Conservation (phyloP, 2,888 invertebrate species). For the Dioctria linearis region DNA sequence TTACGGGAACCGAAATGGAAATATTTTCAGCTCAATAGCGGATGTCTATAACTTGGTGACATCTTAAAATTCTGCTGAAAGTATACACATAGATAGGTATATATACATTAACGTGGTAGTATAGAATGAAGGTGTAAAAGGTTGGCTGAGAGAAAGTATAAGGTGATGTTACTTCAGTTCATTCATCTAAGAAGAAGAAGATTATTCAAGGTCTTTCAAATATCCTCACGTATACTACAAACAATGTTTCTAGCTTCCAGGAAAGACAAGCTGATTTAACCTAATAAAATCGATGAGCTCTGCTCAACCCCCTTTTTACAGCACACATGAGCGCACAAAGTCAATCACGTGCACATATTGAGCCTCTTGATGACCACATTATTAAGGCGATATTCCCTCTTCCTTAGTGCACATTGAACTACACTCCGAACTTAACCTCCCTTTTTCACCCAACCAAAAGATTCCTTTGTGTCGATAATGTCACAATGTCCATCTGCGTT, state of each 20-base stretch:
- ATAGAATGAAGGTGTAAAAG: background rate
- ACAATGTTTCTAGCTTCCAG: conserved; percentile 2
- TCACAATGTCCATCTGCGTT: conserved; percentile 52
- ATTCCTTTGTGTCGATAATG: conserved; percentile 57
- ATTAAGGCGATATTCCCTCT: conserved; percentile 55
- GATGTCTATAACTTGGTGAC: conserved; percentile 20
- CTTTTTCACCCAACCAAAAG: conserved; percentile 19
- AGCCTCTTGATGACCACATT: conserved; percentile 58
- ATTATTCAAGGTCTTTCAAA: conserved; percentile 18
- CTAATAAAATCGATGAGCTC: conserved; percentile 52
- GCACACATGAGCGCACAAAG: conserved; percentile 56
- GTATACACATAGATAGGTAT: background rate
- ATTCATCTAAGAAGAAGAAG: background rate
- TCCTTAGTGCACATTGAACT: background rate
- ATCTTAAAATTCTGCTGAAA: background rate
- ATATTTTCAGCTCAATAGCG: background rate
- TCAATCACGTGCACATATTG: conserved; percentile 58
- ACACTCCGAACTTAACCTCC: background rate
- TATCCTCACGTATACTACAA: background rate
- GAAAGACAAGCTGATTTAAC: background rate
- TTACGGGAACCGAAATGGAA: background rate
- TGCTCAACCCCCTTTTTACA: conserved; percentile 54
- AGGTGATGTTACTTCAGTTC: background rate
- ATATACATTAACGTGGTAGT: background rate
- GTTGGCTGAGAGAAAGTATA: background rate